phyloP scores from a whole-genome alignment of 1,140 invertebrate genomes.

The Microvelia longipes region DNA sequence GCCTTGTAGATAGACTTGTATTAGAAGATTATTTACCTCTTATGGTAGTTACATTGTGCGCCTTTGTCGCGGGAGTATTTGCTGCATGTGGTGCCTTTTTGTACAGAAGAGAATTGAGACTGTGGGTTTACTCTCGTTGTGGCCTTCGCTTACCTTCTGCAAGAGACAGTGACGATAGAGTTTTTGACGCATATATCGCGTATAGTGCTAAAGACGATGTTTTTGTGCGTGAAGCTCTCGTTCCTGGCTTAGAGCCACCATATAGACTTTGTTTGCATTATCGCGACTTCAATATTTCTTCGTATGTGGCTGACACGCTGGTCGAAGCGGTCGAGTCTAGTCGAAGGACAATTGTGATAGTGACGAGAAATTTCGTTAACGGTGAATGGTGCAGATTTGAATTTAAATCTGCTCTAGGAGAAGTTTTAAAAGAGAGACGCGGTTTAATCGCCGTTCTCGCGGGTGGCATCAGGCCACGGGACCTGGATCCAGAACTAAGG shows the following conservation, averaged over 20 bases:
- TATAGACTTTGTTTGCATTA: constrained; percentile 75
- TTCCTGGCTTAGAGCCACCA: constrained; percentile 52
- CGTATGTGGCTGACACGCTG: constrained; percentile 73
- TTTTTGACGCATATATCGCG: constrained; percentile 80
- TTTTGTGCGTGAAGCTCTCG: constrained; percentile 71
- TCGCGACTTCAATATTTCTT: constrained; percentile 65
- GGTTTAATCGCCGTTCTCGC: constrained; percentile 71
- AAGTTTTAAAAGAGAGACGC: constrained; percentile 60
- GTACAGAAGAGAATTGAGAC: constrained; percentile 63
- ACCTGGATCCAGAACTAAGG: constrained; percentile 76
- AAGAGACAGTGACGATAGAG: constrained; percentile 60
- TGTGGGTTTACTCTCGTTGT: constrained; percentile 76
- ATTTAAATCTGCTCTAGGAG: constrained; percentile 80
- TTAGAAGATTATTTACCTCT: constrained; percentile 65
- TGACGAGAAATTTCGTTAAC: constrained; percentile 83
- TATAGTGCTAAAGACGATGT: constrained; percentile 81
- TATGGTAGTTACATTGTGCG: constrained; percentile 52
- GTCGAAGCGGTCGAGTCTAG: constrained; percentile 80
- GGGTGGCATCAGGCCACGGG: constrained; percentile 64
- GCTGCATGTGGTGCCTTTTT: constrained; percentile 58
- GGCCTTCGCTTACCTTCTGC: constrained; percentile 62
- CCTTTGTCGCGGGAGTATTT: constrained; percentile 52
- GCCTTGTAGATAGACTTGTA: constrained; percentile 49
- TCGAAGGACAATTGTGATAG: constrained; percentile 70
- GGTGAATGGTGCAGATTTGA: constrained; percentile 89